Conservation (phyloP, 2,113 vertebrate genomes). For the Oceanites oceanicus region DNA sequence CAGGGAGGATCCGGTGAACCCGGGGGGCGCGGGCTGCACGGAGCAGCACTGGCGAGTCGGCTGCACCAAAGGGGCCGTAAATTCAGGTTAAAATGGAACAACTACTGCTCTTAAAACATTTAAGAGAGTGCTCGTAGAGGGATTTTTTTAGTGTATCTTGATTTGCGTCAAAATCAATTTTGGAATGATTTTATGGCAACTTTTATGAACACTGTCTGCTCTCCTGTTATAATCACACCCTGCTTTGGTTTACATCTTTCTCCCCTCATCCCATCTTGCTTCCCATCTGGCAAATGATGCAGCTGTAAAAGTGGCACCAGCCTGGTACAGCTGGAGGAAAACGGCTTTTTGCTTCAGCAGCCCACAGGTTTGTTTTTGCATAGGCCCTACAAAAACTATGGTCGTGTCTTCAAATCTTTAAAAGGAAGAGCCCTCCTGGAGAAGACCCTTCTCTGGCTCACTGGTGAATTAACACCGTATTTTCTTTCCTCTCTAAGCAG, state of each 20-base stretch:
- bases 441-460: neutral
- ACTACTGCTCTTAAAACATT: neutral
- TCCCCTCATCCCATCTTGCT: neutral
- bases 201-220: neutral
- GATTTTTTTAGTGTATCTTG: neutral
- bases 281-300: conserved; percentile 24
- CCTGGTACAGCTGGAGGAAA: conserved; percentile 37
- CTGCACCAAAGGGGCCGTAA: neutral
- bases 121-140: neutral
- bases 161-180: conserved; percentile 41
- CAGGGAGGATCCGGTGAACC: neutral
- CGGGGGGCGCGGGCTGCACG: accelerated
- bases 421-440: neutral
- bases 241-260: neutral
- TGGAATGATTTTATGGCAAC: neutral
- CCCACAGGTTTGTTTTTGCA: neutral
- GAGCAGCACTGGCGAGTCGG: accelerated
- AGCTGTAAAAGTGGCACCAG: conserved; percentile 7
- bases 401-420: neutral
- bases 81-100: neutral
- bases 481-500: neutral
- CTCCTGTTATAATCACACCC: neutral
- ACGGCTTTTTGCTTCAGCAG: neutral
- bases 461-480: neutral
- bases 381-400: neutral